Conservation (phyloP, 2,113 vertebrate genomes). For the Eulemur rufifrons region DNA sequence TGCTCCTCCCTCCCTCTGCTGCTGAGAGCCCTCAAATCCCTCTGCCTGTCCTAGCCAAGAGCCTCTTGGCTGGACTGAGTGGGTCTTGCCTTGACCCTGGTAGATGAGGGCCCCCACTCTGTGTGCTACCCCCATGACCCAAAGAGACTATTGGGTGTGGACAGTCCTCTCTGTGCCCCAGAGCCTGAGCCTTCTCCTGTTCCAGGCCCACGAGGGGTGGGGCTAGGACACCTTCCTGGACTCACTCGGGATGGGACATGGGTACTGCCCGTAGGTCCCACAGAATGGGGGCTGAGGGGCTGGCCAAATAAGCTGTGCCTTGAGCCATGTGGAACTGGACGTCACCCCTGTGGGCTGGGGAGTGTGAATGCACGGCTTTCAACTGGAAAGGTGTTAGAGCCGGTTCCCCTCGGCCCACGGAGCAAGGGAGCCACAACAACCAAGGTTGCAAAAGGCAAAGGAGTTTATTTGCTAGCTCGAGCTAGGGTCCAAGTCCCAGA, state of each 20-base stretch:
- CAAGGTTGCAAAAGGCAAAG: no score
- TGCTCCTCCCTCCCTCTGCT: background rate
- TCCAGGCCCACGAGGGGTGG: background rate
- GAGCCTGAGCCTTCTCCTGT: background rate
- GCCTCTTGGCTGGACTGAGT: no score
- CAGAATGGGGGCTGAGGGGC: background rate
- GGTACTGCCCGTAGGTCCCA: background rate
- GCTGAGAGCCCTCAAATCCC: background rate
- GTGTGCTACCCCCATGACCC: background rate
- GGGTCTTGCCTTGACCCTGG: background rate
- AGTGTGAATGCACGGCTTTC: background rate
- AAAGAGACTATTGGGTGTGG: constrained; percentile 63
- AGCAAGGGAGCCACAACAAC: no score
- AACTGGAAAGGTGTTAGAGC: no score
- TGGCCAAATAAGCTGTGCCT: background rate
- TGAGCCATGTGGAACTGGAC: background rate
- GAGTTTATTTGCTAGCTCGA: no score
- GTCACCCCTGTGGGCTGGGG: background rate
- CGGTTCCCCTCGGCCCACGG: no score
- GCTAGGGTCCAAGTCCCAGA: no score
- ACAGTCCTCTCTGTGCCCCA: background rate
- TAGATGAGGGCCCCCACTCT: accelerated
- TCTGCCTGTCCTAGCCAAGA: background rate
- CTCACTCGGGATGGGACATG: no score
- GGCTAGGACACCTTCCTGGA: background rate